Conservation (phyloP, 2,888 invertebrate genomes). For the Lissocephala sabroskyi region DNA sequence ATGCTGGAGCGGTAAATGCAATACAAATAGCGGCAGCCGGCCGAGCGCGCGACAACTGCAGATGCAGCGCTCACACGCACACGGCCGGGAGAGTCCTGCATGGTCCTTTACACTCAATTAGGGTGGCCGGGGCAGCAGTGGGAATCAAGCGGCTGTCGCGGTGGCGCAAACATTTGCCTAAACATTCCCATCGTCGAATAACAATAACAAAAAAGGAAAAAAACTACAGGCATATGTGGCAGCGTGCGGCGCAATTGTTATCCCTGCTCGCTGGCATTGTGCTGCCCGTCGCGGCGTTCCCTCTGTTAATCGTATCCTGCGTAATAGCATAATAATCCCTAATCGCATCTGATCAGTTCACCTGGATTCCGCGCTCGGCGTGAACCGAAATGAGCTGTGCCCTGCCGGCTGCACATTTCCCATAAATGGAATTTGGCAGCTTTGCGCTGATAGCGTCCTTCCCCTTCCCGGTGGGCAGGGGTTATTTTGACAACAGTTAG, state of each 20-base stretch:
- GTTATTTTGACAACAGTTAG: conserved; percentile 66
- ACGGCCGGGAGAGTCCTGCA: background rate
- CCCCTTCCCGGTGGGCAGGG: conserved; percentile 48
- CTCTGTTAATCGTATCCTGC: conserved; percentile 64
- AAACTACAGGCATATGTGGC: conserved; percentile 50
- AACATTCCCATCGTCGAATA: conserved; percentile 6
- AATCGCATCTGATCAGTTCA: conserved; percentile 67
- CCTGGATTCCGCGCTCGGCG: conserved; percentile 34
- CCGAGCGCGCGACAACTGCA: conserved; percentile 8
- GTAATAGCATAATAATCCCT: conserved; percentile 69
- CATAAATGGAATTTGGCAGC: conserved; percentile 48
- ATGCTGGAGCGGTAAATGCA: conserved; percentile 52
- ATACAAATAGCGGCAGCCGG: conserved; percentile 58
- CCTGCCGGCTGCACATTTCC: conserved; percentile 50
- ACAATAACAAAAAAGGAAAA: background rate
- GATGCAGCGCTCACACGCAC: conserved; percentile 6
- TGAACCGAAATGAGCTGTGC: background rate
- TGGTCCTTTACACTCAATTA: conserved; percentile 38
- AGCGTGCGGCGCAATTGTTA: conserved; percentile 60
- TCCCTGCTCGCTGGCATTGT: conserved; percentile 21
- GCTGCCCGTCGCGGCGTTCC: conserved; percentile 15
- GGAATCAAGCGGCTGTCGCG: conserved; percentile 26
- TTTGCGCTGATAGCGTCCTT: conserved; percentile 42
- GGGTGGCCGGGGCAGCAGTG: conserved; percentile 50
- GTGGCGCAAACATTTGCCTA: conserved; percentile 62